Base-by-base conservation (phyloP, 2,888 invertebrate genomes). In the Hecatera dysodea region DNA sequence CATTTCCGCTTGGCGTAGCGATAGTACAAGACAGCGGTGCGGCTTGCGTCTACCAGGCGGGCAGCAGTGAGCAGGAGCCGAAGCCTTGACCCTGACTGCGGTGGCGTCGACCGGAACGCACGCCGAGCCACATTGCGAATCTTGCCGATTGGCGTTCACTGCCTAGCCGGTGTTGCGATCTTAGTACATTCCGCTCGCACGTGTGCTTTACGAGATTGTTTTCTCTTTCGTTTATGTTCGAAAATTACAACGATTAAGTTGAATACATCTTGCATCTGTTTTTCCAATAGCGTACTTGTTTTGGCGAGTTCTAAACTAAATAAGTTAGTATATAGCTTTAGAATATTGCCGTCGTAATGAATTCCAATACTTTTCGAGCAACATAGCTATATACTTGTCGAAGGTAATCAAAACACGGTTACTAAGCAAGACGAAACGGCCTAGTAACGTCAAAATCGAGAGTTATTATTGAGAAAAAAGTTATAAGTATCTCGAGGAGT, bases 31-130 rank as follows among this genome's bases (percentile, higher is more conserved):
- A 87, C 86, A 85, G 84, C 79, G 84, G 81, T 78, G 85, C 85
- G 83, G 86, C 86, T 86, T 86, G 79, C 87, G 86, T 86, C 87
- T 90, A 95, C 93, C 90, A 94, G 93, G 93, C 94, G 90, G 88
- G 91, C 93, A 94, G 92, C 89, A 92, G 89, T 87, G 90, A 89
- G 92, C 92, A 93, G 94, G 91, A 93, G 91, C 88, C 89, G 90
- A 95, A 95, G 93, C 96, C 96, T 96, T 96, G 96, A 96, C 95
- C 96, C 95, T 95, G 95, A 94, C 90, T 91, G 92, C 92, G 94
- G 94, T 95, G 95, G 95, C 96, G 96, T 92, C 96, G 96, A 96
- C 96, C 96, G 95, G 94, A 95, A 95, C 95, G 95, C 92, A 91
- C 93, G 91, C 92, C 91, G 92, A 91, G 91, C 91, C 88, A 91